Base-by-base conservation (phyloP, 23 tunicate genomes). In the Aplidium turbinatum region DNA sequence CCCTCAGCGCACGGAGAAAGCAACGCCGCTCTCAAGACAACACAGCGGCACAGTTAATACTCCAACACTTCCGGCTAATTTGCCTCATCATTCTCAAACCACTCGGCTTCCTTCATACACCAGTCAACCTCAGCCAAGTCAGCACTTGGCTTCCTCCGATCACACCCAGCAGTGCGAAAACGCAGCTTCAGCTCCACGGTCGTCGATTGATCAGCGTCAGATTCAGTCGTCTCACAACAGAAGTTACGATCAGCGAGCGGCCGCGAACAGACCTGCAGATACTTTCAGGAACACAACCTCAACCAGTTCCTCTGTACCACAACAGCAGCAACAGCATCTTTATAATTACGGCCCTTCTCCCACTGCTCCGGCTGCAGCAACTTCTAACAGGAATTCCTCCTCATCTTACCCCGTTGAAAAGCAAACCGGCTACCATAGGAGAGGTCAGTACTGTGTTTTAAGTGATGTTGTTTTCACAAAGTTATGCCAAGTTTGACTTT, bases 211-310 rank as follows among this genome's bases (percentile, higher is more conserved):
- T 45, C 16, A 13, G 18, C 51, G 18, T 11, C 51, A 45, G 18
- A 45, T n/a, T n/a, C n/a, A n/a, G n/a, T n/a, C n/a, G n/a, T n/a
- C n/a, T n/a, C n/a, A n/a, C 23, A 13, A 35, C 64, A 1, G 64
- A n/a, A n/a, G n/a, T n/a, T n/a, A 38, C 72, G 36, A 65, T 21
- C 50, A 65, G 50, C 72, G 72, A 2, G 50, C 50, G 4, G 3
- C 38, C 26, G 36, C 72, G 24, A 65, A 65, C 72, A 65, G 72
- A 38, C 36, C 29, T 23, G 50, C 22, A 23, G 72, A 65, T 6
- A 65, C 36, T 65, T 65, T 36, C 50, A 18, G 72, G 20, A 65
- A 7, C 7, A 25, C 72, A 3, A 25, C 27, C 23, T 65, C 72
- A 5, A 50, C 50, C n/a, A 16, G 50, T 16, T 9, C 50, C 50